Percentiles rank a stretch among this genome's conserved stretches.
Conservation (phyloP, 2,113 vertebrate species). For the Petromus typicus region DNA sequence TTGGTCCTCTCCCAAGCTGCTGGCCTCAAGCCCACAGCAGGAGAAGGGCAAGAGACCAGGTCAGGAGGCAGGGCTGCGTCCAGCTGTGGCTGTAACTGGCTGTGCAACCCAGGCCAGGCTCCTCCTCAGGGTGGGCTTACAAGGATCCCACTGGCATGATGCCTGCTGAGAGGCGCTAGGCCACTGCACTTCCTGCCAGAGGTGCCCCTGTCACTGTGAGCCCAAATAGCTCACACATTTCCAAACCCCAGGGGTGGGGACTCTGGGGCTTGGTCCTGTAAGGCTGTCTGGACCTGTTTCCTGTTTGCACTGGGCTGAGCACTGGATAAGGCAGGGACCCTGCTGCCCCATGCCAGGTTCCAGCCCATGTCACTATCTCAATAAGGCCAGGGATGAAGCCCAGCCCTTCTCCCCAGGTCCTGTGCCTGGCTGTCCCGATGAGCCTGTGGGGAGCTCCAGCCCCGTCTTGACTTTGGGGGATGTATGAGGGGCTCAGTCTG, state of each 20-base stretch:
- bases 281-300: neutral
- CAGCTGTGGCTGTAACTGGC: neutral
- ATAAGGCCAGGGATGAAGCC: neutral
- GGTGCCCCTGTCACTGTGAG: neutral
- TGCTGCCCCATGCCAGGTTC: neutral
- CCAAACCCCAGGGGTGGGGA: neutral
- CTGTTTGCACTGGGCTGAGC: neutral
- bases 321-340: neutral
- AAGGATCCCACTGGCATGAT: neutral
- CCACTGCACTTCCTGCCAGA: neutral
- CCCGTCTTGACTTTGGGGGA: neutral
- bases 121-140: neutral
- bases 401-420: neutral
- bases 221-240: neutral
- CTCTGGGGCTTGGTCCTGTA: neutral
- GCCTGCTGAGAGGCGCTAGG: fast-evolving
- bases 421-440: neutral
- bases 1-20: neutral
- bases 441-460: neutral
- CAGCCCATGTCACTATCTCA: neutral
- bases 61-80: neutral
- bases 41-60: neutral
- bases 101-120: neutral
- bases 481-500: neutral
- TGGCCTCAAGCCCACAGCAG: neutral